Percentiles rank a stretch among this genome's conserved stretches.
These are phyloP conservation scores for Pachyuromys duprasi DNA, from an alignment of 2,797 vertebrate genomes.

Conservation along the genomic window DNA sequence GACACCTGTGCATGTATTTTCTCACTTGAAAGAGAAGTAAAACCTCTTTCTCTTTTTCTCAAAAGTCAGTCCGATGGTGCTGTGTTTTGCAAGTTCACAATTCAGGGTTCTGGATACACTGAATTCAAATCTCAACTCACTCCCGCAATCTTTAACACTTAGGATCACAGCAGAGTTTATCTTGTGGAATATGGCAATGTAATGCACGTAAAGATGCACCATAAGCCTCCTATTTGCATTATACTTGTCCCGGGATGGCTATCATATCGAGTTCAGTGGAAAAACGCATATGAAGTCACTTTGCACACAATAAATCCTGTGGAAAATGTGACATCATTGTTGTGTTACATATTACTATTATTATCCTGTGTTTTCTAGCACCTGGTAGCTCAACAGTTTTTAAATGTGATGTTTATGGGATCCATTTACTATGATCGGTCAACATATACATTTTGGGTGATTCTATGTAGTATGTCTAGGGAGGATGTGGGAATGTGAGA, in stretches of 20 bases:
- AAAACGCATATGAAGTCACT: neutral
- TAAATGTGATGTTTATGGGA: neutral
- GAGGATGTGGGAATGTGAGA: neutral
- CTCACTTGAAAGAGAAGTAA: neutral
- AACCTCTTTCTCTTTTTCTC: neutral
- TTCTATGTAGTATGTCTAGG: neutral
- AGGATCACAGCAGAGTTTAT: neutral
- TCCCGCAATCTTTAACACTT: neutral
- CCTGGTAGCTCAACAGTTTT: neutral
- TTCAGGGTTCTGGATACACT: neutral
- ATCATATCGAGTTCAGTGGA: neutral
- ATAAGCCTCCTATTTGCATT: neutral
- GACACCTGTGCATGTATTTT: neutral
- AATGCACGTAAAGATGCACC: neutral
- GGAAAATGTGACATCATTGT: neutral
- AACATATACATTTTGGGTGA: neutral
- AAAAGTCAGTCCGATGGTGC: neutral
- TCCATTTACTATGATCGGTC: neutral
- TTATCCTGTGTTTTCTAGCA: neutral
- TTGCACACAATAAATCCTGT: neutral
- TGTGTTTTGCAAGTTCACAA: neutral
- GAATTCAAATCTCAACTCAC: neutral
- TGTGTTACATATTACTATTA: neutral
- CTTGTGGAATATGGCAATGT: neutral
- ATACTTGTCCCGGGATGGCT: neutral